These are phyloP conservation scores for Anas flavirostris DNA, from an alignment of 2,797 vertebrate species.

Conservation along the genomic window DNA sequence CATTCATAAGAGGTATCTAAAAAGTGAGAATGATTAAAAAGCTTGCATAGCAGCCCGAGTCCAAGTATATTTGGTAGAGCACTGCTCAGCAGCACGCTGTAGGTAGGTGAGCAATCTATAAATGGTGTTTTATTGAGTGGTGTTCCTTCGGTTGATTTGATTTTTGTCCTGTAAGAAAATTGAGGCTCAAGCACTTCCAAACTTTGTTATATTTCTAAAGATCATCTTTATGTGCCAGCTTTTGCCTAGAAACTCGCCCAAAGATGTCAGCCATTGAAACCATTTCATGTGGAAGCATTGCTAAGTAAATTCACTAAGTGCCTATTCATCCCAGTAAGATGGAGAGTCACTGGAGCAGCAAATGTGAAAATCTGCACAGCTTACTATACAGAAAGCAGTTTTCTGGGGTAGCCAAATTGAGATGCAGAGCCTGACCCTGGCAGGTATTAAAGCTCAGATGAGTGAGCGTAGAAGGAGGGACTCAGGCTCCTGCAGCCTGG, in stretches of 20 bases:
- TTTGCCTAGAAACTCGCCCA: slow-evolving; percentile 54
- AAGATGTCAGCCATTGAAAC: slow-evolving; percentile 78
- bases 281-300: slow-evolving; percentile 83
- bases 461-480: slow-evolving; percentile 4
- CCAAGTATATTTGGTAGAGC: background rate
- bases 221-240: slow-evolving; percentile 40
- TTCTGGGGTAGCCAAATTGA: slow-evolving; percentile 71
- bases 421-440: slow-evolving; percentile 61
- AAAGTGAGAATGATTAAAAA: background rate
- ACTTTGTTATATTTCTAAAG: slow-evolving; percentile 55
- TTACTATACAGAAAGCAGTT: slow-evolving; percentile 61
- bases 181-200: slow-evolving; percentile 25
- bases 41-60: background rate
- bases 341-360: slow-evolving; percentile 72
- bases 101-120: background rate
- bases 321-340: slow-evolving; percentile 78
- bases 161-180: slow-evolving; percentile 49
- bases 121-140: background rate
- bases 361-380: slow-evolving; percentile 80
- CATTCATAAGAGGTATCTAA: background rate
- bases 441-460: slow-evolving; percentile 12
- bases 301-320: slow-evolving; percentile 84
- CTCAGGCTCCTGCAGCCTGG: background rate
- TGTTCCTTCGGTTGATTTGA: background rate
- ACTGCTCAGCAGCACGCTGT: background rate